Base-by-base conservation (phyloP, 1,140 invertebrate genomes). In the Cherax quadricarinatus region DNA sequence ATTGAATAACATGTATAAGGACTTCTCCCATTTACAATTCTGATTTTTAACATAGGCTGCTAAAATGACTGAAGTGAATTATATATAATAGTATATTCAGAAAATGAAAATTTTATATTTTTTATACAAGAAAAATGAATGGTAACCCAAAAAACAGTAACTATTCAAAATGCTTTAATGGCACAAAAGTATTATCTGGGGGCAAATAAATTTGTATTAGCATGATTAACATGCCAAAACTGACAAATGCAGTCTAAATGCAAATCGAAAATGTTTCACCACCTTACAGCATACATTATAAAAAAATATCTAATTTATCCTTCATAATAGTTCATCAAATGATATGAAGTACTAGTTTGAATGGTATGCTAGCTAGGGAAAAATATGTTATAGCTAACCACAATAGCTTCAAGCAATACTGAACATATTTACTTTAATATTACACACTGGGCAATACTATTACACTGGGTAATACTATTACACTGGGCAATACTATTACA, bases 1-100 rank as follows among this genome's bases (percentile, higher is more conserved):
- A 83, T 57, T 83, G 14, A 83, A 30, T 57, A 83, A 83, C 21
- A 60, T 57, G 81, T 83, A 83, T 51, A 83, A 83, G 57, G 57
- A 57, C 49, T 51, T 81, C n/a, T 57, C 57, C 30, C 70, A 75
- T 75, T 75, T 75, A 75, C 70, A 75, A n/a, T 70, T 57, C 14
- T 70, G 62, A 70, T 70, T 6, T 75, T 21, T 75, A 30, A 75
- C 70, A 75, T 75, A 70, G 18, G 62, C 21, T n/a, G 5, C 24
- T 75, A 75, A 75, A 75, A 24, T 75, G 10, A 16, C 30, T 70
- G 5, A 70, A 70, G 62, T 30, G n/a, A 75, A 30, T 30, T 5
- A 24, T 24, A 75, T 7, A 75, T 5, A 75, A 30, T 75, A 30
- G n/a, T 6, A 41, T 9, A 75, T 21, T 9, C 30, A 41, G 30